A percentile compares a stretch with the other conserved stretches of the same genome.
These are phyloP conservation scores for Suillia variegata DNA, from an alignment of 2,888 invertebrate species.

Conservation along the genomic window DNA sequence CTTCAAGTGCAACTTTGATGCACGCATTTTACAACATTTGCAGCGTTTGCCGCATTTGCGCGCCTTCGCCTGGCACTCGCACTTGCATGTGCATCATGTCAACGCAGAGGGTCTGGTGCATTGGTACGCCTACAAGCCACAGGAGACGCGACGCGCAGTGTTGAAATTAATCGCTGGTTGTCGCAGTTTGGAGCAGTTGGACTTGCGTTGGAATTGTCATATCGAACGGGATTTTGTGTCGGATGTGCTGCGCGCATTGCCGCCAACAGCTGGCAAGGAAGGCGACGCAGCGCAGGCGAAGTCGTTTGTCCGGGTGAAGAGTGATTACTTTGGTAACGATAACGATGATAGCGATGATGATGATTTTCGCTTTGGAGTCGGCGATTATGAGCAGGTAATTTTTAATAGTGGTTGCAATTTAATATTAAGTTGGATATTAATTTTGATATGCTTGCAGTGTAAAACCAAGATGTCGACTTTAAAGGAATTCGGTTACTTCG, in stretches of 20 bases:
- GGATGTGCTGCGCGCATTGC: constrained; percentile 36
- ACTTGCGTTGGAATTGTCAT: not conserved
- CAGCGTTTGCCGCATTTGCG: constrained; percentile 16
- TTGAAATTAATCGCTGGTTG: constrained; percentile 34
- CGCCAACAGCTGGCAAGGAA: not conserved
- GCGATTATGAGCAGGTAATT: too few species aligned
- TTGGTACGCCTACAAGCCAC: constrained; percentile 42
- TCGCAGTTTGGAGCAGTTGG: constrained; percentile 37
- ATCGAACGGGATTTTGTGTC: constrained; percentile 32
- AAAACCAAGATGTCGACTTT: too few species aligned
- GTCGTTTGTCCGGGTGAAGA: too few species aligned
- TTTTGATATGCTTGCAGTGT: too few species aligned
- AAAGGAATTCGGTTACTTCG: too few species aligned
- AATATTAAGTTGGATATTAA: too few species aligned
- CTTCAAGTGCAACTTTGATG: constrained; percentile 42
- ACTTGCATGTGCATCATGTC: constrained; percentile 38
- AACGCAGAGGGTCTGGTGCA: constrained; percentile 37
- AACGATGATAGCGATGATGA: too few species aligned
- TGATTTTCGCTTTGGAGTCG: too few species aligned
- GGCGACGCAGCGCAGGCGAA: not conserved
- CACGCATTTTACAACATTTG: constrained; percentile 26
- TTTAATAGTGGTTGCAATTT: too few species aligned
- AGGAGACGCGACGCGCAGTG: constrained; percentile 31
- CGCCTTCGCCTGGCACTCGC: constrained; percentile 40
- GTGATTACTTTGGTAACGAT: too few species aligned